A percentile compares a stretch with the other conserved stretches of the same genome.
These are phyloP conservation scores for Drosophila bocqueti DNA, from an alignment of 1,140 invertebrate species.

Conservation along the genomic window DNA sequence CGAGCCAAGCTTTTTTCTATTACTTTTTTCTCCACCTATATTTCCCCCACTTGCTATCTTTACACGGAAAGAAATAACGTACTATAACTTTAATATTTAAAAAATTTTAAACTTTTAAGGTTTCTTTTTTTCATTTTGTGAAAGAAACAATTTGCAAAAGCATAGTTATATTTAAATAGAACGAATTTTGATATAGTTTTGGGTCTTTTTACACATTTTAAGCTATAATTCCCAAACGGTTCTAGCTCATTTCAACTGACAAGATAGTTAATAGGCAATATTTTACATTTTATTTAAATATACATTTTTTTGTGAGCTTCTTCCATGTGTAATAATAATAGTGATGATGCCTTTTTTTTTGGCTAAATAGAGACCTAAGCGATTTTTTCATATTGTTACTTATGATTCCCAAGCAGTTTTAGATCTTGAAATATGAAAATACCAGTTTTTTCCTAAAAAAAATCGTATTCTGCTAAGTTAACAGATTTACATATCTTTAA, in stretches of 20 bases:
- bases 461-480: no score
- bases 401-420: no score
- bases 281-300: not conserved
- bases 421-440: no score
- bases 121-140: not conserved
- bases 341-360: no score
- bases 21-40: conserved; percentile 26
- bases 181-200: not conserved
- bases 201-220: not conserved
- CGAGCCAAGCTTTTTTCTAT: conserved; percentile 42
- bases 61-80: not conserved
- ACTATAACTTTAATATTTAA: not conserved
- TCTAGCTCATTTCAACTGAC: not conserved
- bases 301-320: not conserved
- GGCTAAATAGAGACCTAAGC: no score
- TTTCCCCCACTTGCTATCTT: conserved; percentile 21
- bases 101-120: no score
- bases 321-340: no score
- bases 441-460: no score
- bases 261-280: not conserved
- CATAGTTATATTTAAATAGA: not conserved
- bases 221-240: not conserved
- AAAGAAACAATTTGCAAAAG: not conserved
- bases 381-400: no score
- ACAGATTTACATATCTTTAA: no score